A percentile compares a stretch with the other conserved stretches of the same genome.
These are phyloP conservation scores for Tribolium castaneum DNA, from an alignment of 1,140 invertebrate species.

Conservation along the genomic window DNA sequence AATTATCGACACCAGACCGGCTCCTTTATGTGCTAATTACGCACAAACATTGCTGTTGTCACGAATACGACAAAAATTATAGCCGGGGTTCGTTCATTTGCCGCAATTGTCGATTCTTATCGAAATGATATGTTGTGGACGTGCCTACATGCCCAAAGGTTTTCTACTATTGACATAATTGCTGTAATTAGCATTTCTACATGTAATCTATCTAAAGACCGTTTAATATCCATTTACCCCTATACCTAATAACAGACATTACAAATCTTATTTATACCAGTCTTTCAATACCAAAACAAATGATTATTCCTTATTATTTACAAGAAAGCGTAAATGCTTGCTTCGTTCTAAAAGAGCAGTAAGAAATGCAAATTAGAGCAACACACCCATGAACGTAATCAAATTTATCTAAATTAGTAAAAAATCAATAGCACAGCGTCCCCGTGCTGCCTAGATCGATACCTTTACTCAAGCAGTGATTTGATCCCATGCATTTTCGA, in stretches of 20 bases:
- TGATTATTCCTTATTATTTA: too few relatives aligned
- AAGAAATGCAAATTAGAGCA: neutral
- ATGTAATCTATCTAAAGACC: neutral
- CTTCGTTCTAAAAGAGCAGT: neutral
- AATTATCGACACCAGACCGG: constrained; percentile 15
- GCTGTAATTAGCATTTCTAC: neutral
- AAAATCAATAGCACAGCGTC: neutral
- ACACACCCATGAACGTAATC: neutral
- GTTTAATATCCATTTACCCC: neutral
- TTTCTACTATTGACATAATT: constrained; percentile 9
- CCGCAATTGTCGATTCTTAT: neutral
- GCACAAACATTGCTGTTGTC: constrained; percentile 3
- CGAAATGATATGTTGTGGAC: constrained; percentile 7
- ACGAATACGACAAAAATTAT: constrained; percentile 14
- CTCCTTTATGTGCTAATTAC: constrained; percentile 3
- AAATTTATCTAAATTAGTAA: neutral
- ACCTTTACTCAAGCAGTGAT: neutral
- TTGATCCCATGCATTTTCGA: neutral
- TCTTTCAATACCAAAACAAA: too few relatives aligned
- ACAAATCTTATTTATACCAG: too few relatives aligned
- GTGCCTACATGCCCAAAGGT: neutral
- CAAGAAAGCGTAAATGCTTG: neutral
- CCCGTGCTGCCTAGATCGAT: too few relatives aligned
- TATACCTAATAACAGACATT: neutral
- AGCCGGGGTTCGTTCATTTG: neutral